Base-by-base conservation (phyloP, 2,113 vertebrate genomes). In the Xerus inauris region DNA sequence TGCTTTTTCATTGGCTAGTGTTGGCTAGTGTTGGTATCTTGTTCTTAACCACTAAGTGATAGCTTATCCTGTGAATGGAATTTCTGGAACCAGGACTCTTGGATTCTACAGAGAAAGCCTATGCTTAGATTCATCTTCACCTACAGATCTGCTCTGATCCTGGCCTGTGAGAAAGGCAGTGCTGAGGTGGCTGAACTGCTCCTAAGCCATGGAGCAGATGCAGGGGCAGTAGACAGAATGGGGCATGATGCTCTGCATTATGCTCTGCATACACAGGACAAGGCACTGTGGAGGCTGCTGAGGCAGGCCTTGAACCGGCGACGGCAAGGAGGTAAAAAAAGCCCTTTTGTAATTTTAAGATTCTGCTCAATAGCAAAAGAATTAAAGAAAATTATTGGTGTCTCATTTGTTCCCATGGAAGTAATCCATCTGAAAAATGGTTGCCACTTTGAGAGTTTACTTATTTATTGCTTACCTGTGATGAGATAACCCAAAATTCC, bases 161-260 rank as follows among this genome's bases (percentile, higher is more conserved):
- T 99, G 91, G 98, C 98, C 69, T 97, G 98, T 2, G 97, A 98
- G 94, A 98, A 69, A 8, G 73, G 97, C 77, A 98, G 98, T 4
- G n/a, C 91, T 0, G 98, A 98, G 86, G 95, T 97, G 0, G 98
- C 98, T 0, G 97, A 98, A 77, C 93, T 98, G 75, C 98, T 99
- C 40, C 96, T 98, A 92, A 96, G 97, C 76, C 97, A 97, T 0
- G 98, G 98, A 12, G 98, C 98, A 0, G 89, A 98, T 1, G 54
- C 51, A 0, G 91, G 87, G 24, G 45, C 90, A 0, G 3, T 71
- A 88, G 98, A 98, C 81, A 59, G n/a, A 22, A 0, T 0, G 0
- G 98, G 97, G 1, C 97, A 42, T 0, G 95, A 97, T 0, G 97
- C 98, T 32, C 69, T 98, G 62, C 91, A 86, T 54, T 97, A 95